Evolutionary conservation across 64 coral and sea anemone species (phyloP).

Genomic region (Montipora capricornis): DNA sequence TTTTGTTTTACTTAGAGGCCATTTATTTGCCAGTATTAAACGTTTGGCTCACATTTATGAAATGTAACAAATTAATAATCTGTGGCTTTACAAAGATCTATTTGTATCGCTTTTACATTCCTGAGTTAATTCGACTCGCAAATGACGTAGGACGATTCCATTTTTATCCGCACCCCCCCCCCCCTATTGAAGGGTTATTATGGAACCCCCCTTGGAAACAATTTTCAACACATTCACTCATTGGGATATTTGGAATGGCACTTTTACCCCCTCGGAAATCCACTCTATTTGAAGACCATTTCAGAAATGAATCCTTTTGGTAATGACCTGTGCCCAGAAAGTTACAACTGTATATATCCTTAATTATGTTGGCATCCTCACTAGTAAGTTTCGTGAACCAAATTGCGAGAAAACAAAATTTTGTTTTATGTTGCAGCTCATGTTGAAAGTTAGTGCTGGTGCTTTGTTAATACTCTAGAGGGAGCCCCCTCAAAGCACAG

Average conservation of each 20-base stretch:
- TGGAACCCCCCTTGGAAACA: neutral
- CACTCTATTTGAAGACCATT: neutral
- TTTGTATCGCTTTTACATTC: no score
- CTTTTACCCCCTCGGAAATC: neutral
- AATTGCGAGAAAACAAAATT: neutral
- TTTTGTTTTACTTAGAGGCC: no score
- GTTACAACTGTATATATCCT: neutral
- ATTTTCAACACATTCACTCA: neutral
- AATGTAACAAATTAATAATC: no score
- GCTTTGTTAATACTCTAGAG: neutral
- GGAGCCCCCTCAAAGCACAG: neutral
- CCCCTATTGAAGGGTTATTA: neutral
- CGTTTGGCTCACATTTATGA: no score
- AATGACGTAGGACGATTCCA: neutral
- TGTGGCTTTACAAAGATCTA: no score
- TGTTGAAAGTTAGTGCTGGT: neutral
- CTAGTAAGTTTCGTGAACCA: neutral
- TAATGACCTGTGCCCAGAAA: neutral
- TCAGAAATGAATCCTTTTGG: neutral
- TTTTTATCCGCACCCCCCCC: neutral
- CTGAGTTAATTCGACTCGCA: no score
- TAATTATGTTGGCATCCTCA: neutral
- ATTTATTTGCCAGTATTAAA: no score
- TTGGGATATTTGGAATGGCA: neutral
- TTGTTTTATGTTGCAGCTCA: neutral